phyloP scores from a whole-genome alignment of 2,113 vertebrate species.

The Microcebus murinus region DNA sequence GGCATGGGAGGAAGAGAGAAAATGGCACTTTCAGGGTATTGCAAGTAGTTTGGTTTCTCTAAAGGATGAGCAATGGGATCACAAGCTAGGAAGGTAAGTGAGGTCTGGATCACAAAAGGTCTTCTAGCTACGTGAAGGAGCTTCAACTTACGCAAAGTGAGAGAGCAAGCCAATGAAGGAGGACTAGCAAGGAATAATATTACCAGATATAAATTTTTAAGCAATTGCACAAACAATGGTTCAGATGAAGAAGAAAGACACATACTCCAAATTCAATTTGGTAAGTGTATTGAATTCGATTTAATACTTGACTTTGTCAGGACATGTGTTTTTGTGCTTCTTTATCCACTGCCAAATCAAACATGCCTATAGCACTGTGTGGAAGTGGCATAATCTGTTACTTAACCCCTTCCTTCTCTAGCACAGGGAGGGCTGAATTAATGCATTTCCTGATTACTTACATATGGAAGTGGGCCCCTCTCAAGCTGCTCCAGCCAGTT shows the following conservation, averaged over 20 bases:
- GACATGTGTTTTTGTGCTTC: conserved; percentile 68
- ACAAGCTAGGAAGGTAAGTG: background rate
- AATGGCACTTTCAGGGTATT: background rate
- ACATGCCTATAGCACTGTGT: conserved; percentile 63
- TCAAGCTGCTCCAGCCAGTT: conserved; percentile 12
- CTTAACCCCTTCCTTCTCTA: conserved; percentile 66
- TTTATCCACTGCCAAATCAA: conserved; percentile 79
- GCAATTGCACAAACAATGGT: conserved; percentile 33
- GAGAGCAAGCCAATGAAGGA: background rate
- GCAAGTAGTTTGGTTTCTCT: background rate
- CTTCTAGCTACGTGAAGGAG: background rate
- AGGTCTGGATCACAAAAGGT: background rate
- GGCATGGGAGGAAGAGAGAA: background rate
- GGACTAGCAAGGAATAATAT: background rate
- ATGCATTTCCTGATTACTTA: background rate
- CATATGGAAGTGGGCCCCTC: background rate
- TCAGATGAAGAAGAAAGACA: conserved; percentile 55
- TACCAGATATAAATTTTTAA: conserved; percentile 49
- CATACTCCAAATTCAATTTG: conserved; percentile 58
- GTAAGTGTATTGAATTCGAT: conserved; percentile 64
- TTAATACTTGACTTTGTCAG: conserved; percentile 74
- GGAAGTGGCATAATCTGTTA: conserved; percentile 55
- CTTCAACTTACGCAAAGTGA: background rate
- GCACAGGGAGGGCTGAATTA: conserved; percentile 9
- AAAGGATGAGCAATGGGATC: background rate